Evolutionary conservation across 30 jellyfish, hydroid and myxozoan genomes (phyloP), one percentile per base, ranked within the genome.

Genomic region (Hydractinia echinata): DNA sequence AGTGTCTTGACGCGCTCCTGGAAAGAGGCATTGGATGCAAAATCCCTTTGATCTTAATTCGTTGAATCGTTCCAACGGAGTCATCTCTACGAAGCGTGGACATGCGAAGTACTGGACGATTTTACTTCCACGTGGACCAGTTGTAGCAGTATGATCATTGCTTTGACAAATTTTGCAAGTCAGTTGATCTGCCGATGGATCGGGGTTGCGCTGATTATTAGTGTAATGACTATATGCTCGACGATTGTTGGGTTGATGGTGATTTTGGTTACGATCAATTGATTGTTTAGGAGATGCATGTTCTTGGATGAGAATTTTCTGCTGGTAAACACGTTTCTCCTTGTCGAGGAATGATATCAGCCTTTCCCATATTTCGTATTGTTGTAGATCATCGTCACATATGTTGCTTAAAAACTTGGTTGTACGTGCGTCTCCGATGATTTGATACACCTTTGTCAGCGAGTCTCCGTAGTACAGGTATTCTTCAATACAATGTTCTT

Each of bases 41-140:
- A 30, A 30, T 68, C 58, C 58, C 79, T 68, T 68, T 20, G 79
- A 68, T 18, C 52, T 18, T 10, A 68, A 16, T 16, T 58, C 69
- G 79, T 30, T 18, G 61, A 73, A 68, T 11, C 79, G 79, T 68
- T 68, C 61, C 3, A n/a, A 13, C 20, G 3, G 79, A 11, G 52
- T 11, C 79, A 68, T 68, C 79, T 68, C 52, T 11, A 44, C 79
- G 52, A 68, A 68, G 15, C 14, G 13, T 30, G 50, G 50, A 30
- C 69, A 58, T 13, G 69, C 69, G 19, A 58, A 58, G 19, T 58
- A 58, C 19, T 2, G 69, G 19, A 30, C 58, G 58, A 30, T 30
- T 20, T 68, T 68, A 13, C 61, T 68, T 13, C 79, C 58, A 30
- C 79, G 50, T 68, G 79, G 58, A 11, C 79, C 79, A 68, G n/a